phyloP scores from a whole-genome alignment of 2,113 vertebrate species.

The Cryptotis parvus region DNA sequence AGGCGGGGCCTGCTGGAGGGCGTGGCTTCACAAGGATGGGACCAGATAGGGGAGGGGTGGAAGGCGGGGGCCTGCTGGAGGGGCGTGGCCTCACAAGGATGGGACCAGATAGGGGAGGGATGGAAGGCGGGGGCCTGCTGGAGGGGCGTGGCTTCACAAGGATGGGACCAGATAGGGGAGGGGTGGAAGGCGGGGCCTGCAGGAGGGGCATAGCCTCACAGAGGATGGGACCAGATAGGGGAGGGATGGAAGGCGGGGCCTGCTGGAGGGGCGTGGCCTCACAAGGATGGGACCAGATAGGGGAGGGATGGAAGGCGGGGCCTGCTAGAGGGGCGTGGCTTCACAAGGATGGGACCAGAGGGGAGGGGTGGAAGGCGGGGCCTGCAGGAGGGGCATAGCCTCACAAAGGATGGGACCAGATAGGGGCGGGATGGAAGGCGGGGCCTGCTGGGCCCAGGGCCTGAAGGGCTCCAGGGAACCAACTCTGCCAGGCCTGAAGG shows the following conservation, averaged over 20 bases:
- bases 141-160: too few relatives aligned
- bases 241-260: not conserved
- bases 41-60: not conserved
- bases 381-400: not conserved
- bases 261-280: not conserved
- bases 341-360: not conserved
- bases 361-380: too few relatives aligned
- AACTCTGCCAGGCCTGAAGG: too few relatives aligned
- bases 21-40: not conserved
- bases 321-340: not conserved
- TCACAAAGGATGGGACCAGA: not conserved
- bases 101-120: too few relatives aligned
- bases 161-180: not conserved
- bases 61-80: too few relatives aligned
- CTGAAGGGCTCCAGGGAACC: too few relatives aligned
- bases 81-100: too few relatives aligned
- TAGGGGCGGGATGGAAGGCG: too few relatives aligned
- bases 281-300: not conserved
- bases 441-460: too few relatives aligned
- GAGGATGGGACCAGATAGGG: not conserved
- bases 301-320: not conserved
- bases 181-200: not conserved
- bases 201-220: not conserved
- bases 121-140: too few relatives aligned
- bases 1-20: not conserved